phyloP scores from a whole-genome alignment of 2,113 vertebrate species.

The Tachuris rubrigastra region DNA sequence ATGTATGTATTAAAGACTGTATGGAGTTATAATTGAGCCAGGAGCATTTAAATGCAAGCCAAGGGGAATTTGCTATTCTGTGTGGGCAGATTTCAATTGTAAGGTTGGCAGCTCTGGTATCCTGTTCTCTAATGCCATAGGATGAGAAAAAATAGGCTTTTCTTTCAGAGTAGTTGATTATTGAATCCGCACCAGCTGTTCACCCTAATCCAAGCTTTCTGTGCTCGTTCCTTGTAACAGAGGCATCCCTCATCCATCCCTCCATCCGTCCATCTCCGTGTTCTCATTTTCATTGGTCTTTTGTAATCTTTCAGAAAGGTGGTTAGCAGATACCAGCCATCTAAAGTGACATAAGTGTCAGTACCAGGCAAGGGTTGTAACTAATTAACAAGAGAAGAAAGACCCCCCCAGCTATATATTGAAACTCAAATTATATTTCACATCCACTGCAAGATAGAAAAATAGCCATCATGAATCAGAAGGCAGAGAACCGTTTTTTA shows the following conservation, averaged over 20 bases:
- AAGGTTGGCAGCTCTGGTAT: slow-evolving; percentile 72
- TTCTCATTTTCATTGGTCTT: background rate
- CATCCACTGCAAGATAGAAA: background rate
- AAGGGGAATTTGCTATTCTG: slow-evolving; percentile 67
- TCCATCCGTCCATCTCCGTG: background rate
- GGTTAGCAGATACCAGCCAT: background rate
- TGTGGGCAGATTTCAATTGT: slow-evolving; percentile 74
- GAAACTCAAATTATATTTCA: slow-evolving; percentile 27
- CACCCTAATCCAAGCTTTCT: slow-evolving; percentile 58
- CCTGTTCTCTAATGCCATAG: slow-evolving; percentile 71
- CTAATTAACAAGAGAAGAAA: background rate
- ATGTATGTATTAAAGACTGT: slow-evolving; percentile 34
- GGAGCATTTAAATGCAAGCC: slow-evolving; percentile 61
- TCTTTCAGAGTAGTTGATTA: slow-evolving; percentile 63
- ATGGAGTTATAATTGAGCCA: slow-evolving; percentile 52
- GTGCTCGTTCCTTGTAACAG: background rate
- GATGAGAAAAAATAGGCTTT: slow-evolving; percentile 62
- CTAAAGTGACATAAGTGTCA: background rate
- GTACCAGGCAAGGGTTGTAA: background rate
- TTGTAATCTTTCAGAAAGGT: background rate
- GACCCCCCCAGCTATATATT: background rate
- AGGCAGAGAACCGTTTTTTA: slow-evolving; percentile 1
- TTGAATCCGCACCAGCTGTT: slow-evolving; percentile 71
- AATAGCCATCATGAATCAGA: background rate
- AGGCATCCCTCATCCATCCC: background rate